Base-by-base conservation (phyloP, 2,797 vertebrate genomes). In the Micromesistius poutassou region DNA sequence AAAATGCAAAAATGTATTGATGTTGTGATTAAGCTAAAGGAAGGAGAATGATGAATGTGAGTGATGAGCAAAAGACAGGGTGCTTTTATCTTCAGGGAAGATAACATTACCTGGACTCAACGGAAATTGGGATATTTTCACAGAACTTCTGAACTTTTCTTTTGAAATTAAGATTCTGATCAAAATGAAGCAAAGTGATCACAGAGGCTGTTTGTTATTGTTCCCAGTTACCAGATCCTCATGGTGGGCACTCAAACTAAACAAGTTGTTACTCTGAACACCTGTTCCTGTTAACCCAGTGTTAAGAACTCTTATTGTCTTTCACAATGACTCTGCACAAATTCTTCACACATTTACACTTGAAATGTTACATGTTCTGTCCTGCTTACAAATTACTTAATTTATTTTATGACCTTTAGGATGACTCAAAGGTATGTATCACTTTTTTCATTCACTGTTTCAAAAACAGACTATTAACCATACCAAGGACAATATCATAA, bases 1-100 rank as follows among this genome's bases (percentile, higher is more conserved):
- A 14, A 28, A 62, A 10, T 68, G 79, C 83, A 87, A 88, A 88
- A 78, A 83, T 87, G 85, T 82, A 76, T 80, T 38, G 80, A 86
- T 80, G 81, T 83, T 81, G 83, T 85, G 84, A 91, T 91, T 89
- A 91, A 72, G 76, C 77, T 83, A 6, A 38, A 74, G 75, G 40
- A 74, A 80, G 33, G 74, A 81, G 76, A 73, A 38, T 12, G 55
- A 87, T 75, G 81, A 81, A 83, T 78, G 62, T 31, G 5, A 79
- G 55, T 72, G 83, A 79, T 83, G 66, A 80, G 80, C 79, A 66
- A 68, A 76, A 70, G 75, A 77, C 30, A 74, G 28, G 83, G 19
- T 25, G 71, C 19, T 30, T 78, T 75, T 28, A 78, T 82, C 83
- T 71, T 76, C 81, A 38, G 2, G 33, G 30, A 46, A 77, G 33